Evolutionary conservation across 1,140 invertebrate genomes (phyloP), one percentile per base, ranked within the genome.

Genomic region (Amyelois transitella): DNA sequence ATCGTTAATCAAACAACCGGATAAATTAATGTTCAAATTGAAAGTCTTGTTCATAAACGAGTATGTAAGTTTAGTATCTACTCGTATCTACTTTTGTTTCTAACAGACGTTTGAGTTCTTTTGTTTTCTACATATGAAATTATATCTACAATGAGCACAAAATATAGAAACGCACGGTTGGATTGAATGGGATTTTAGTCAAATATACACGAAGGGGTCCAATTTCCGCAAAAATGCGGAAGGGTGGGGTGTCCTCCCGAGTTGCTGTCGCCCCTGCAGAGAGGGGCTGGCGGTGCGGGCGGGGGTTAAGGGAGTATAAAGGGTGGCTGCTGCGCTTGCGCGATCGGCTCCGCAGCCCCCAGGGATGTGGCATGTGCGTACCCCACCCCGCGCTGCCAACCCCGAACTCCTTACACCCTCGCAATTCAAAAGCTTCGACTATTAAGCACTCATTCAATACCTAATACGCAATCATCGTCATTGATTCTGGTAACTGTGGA

Each of bases 201-300:
- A 64, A 70, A 63, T 65, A 64, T 73, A 54, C 55, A 64, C 61
- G 66, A 60, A 73, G 72, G 74, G 76, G 76, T 79, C 73, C 69
- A 83, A 87, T 85, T 81, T 85, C 76, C 79, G 81, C 76, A 79
- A 81, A 87, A 81, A 81, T 77, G 66, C 66, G 66, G 64, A 61
- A 69, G 64, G 62, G 64, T 72, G 71, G 77, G 74, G 70, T 77
- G 69, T 73, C 66, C 60, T 62, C 51, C 38, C 60, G 65, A 67
- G 68, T 68, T 59, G 72, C 55, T 49, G 57, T 77, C 71, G 72
- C 81, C 81, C 81, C 81, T 84, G 84, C 84, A 85, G 66, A 75
- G 75, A 50, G 72, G 76, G 75, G 78, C 28, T 44, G n/a, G 48
- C 56, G 60, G 48, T 48, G 62, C 64, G 63, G 50, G 55, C 49